Percentiles rank a stretch among this genome's conserved stretches.
Conservation (phyloP, 2,888 invertebrate species). For the Drosophila quinaria region DNA sequence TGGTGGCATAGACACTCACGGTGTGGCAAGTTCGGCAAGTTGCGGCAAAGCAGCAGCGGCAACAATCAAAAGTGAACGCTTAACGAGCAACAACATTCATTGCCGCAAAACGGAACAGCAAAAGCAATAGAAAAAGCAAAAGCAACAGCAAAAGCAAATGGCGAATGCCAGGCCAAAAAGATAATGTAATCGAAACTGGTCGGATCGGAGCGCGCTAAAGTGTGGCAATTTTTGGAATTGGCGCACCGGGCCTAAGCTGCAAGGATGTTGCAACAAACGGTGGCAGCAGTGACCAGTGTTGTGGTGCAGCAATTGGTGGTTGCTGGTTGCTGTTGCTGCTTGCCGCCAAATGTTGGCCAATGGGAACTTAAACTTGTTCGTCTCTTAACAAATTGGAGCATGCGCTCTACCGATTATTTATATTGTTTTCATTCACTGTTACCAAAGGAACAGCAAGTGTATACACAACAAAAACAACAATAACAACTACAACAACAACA, state of each 20-base stretch:
- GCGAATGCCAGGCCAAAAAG: constrained; percentile 57
- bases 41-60: constrained; percentile 21
- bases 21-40: constrained; percentile 74
- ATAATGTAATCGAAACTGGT: constrained; percentile 81
- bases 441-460: constrained; percentile 13
- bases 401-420: constrained; percentile 4
- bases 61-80: constrained; percentile 66
- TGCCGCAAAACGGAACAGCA: constrained; percentile 79
- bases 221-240: constrained; percentile 75
- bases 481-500: constrained; percentile 2
- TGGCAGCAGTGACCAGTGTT: constrained; percentile 44
- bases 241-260: constrained; percentile 53
- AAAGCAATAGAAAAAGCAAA: constrained; percentile 45
- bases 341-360: constrained; percentile 34
- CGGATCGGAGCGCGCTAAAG: constrained; percentile 64
- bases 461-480: not conserved
- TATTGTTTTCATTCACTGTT: constrained; percentile 23
- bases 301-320: constrained; percentile 9
- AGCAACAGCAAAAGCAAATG: constrained; percentile 58
- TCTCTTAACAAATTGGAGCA: constrained; percentile 47
- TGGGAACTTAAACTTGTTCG: constrained; percentile 63
- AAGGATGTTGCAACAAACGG: constrained; percentile 65
- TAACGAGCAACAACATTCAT: constrained; percentile 70
- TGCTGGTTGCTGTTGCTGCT: constrained; percentile 4
- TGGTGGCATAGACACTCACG: constrained; percentile 71